Base-by-base conservation (phyloP, 2,113 vertebrate genomes). In the Conger conger region DNA sequence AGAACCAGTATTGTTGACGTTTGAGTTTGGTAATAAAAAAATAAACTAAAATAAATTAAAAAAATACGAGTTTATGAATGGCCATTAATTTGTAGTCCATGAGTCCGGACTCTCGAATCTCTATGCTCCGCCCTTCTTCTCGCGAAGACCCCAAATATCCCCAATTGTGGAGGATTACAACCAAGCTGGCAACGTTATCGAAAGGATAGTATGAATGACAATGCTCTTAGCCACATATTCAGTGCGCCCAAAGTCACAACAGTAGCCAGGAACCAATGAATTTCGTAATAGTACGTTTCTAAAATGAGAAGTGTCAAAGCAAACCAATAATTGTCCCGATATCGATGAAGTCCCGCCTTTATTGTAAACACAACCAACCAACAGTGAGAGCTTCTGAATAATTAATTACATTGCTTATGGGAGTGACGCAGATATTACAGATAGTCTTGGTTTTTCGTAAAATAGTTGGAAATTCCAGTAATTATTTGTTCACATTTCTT, bases 401-500 rank as follows among this genome's bases (percentile, higher is more conserved):
- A 89, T 91, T 89, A 38, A 92, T 82, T 45, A 81, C 35, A 20
- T 82, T 33, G 89, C 85, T 87, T 73, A 54, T 87, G 83, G 84
- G 68, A 87, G 87, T 86, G 92, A 89, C 88, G 92, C 92, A 89
- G 88, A 84, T 80, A 88, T 85, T 87, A 86, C 86, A 84, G 87
- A 89, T 85, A 84, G 87, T 83, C 85, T 82, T 73, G 38, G 87
- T 88, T 84, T 91, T 89, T 89, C 83, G 80, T 42, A 1, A 63
- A 87, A 80, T 80, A 90, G 82, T 85, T 36, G 38, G 45, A 80
- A 86, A 85, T 82, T 42, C 17, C 0, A 27, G 76, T 36, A 38
- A 57, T 42, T 37, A 35, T 73, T 20, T 4, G 37, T 45, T n/a
- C 5, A 80, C 20, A 54, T 82, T 38, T 35, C 18, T 50, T 60